Evolutionary conservation across 2,113 vertebrate species (phyloP).

Genomic region (Mesembrinibis cayennensis): DNA sequence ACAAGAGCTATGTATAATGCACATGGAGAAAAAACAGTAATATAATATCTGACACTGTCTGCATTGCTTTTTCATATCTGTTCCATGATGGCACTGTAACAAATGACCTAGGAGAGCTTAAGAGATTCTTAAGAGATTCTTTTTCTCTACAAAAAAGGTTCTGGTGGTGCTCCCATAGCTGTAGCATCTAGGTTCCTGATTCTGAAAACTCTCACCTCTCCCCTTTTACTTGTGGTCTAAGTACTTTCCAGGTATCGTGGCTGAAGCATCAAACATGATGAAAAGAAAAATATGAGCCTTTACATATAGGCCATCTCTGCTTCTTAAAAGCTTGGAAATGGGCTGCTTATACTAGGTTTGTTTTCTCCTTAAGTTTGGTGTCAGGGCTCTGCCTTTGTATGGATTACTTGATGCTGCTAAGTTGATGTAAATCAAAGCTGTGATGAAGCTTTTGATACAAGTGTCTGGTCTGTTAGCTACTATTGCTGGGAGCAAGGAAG

Average conservation of each 20-base stretch:
- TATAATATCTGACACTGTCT: not conserved
- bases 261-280: not conserved
- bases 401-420: not conserved
- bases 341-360: not conserved
- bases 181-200: not conserved
- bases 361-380: not conserved
- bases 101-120: not conserved
- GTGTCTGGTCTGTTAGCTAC: not conserved
- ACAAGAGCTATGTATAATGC: not conserved
- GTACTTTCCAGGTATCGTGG: not conserved
- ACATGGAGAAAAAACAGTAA: not conserved
- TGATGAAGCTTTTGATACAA: not conserved
- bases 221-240: not conserved
- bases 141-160: not conserved
- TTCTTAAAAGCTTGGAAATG: not conserved
- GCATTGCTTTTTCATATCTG: not conserved
- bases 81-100: not conserved
- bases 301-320: not conserved
- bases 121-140: not conserved
- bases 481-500: not conserved
- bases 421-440: not conserved
- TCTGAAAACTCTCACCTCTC: not conserved
- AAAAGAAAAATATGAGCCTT: not conserved
- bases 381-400: not conserved
- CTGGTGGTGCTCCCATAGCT: not conserved